phyloP scores from a whole-genome alignment of 2,888 invertebrate species.

The Hemithea aestivaria region DNA sequence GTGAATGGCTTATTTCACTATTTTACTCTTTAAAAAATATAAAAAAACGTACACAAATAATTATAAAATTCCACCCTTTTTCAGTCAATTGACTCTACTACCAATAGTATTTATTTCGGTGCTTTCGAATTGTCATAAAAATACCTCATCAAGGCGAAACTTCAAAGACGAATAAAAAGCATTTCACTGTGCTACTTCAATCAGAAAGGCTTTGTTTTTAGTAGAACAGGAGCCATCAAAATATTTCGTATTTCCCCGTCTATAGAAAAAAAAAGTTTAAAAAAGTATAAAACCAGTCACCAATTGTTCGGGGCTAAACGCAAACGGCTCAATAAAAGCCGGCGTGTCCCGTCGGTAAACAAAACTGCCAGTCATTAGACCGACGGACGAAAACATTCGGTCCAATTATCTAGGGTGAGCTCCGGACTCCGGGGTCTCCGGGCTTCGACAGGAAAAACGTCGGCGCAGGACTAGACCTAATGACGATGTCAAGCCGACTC shows the following conservation, averaged over 20 bases:
- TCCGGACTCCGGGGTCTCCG: constrained; percentile 21
- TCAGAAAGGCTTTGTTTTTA: constrained; percentile 20
- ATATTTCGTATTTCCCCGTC: constrained; percentile 11
- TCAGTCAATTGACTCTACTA: too few species aligned
- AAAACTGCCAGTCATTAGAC: constrained; percentile 75
- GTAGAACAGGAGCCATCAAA: constrained; percentile 17
- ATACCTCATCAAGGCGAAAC: constrained; percentile 12
- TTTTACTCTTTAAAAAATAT: too few species aligned
- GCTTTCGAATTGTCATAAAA: constrained; percentile 8
- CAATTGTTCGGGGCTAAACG: constrained; percentile 51
- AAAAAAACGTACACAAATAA: not conserved
- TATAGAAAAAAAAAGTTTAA: constrained; percentile 31
- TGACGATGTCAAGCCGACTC: constrained; percentile 68
- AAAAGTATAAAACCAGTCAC: constrained; percentile 47
- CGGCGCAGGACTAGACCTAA: constrained; percentile 58
- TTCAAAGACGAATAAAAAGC: constrained; percentile 12
- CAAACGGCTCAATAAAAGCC: constrained; percentile 69
- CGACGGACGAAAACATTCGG: constrained; percentile 67
- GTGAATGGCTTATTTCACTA: too few species aligned
- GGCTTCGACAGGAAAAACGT: constrained; percentile 53
- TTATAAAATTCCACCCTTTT: constrained; percentile 4
- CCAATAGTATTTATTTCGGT: not conserved
- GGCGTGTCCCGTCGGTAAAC: constrained; percentile 67
- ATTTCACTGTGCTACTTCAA: constrained; percentile 19
- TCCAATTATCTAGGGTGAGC: constrained; percentile 63